Conservation (phyloP, 2,888 invertebrate species). For the Harpalus rufipes region DNA sequence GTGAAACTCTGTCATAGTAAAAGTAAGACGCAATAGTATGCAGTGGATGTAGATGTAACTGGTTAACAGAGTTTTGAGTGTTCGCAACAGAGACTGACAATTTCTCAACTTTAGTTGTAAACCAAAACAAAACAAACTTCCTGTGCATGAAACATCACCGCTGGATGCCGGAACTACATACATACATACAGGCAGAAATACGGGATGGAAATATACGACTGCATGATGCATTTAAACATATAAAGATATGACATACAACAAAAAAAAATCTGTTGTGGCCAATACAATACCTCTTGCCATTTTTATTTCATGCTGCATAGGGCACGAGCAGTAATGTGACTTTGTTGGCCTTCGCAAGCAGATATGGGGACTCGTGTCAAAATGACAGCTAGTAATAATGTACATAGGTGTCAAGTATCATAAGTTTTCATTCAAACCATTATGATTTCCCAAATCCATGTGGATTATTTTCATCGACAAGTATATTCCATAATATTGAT, state of each 20-base stretch:
- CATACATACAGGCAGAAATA: slow-evolving; percentile 12
- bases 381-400: too few relatives aligned
- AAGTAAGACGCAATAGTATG: not conserved
- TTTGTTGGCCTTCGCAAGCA: too few relatives aligned
- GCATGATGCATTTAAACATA: not conserved
- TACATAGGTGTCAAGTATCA: too few relatives aligned
- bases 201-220: slow-evolving; percentile 4
- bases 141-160: slow-evolving; percentile 50
- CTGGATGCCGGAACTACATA: slow-evolving; percentile 26
- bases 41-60: not conserved
- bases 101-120: slow-evolving; percentile 57
- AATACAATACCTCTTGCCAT: too few relatives aligned
- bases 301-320: too few relatives aligned
- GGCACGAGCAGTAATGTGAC: too few relatives aligned
- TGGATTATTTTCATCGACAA: too few relatives aligned
- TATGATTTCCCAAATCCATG: too few relatives aligned
- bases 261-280: not conserved
- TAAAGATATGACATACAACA: not conserved
- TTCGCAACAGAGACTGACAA: slow-evolving; percentile 38
- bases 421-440: too few relatives aligned
- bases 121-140: slow-evolving; percentile 55
- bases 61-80: not conserved
- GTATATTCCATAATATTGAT: too few relatives aligned
- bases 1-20: not conserved
- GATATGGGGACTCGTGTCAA: too few relatives aligned